Base-by-base conservation (phyloP, 2,797 vertebrate species). In the Australoheros facetus region DNA sequence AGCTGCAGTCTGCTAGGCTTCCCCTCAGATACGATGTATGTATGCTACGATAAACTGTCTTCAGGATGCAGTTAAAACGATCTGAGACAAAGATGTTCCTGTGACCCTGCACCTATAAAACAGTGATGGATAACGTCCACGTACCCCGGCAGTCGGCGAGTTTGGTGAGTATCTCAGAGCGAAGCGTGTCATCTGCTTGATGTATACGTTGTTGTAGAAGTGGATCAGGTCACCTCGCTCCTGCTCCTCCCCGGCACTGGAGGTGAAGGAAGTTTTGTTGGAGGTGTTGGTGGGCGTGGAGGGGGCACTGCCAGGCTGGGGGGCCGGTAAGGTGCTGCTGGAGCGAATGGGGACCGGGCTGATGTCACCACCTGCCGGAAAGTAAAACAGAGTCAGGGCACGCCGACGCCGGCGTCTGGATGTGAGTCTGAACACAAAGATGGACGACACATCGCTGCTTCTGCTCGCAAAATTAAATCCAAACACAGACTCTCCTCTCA, bases 211-310 rank as follows among this genome's bases (percentile, higher is more conserved):
- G 89, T 98, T 98, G 85, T 98, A 98, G 93, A 98, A 98, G 66
- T 96, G 96, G 83, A 98, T 98, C 64, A 98, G 96, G 90, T 98
- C 97, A 4, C 96, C 97, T 3, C 96, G 92, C 82, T 98, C 96
- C 37, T 97, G 96, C 73, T 96, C 96, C 1, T 21, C 78, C 2
- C 48, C 86, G 39, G 87, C 78, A 93, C 80, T 55, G 28, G 84
- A 87, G 0, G 96, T 94, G 84, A 95, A 69, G 28, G 3, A 66
- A 26, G 14, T 96, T 89, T 95, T 96, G 85, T 94, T 95, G 82
- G 77, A 45, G 91, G 94, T 28, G 42, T 66, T 66, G 11, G 62
- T 96, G 0, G 97, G 96, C 0, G 97, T 97, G 0, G 96, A 96
- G 37, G 97, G 96, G 0, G 96, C 94, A 0, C 97, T 97, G 90